Evolutionary conservation across 2,113 vertebrate species (phyloP).

Genomic region (Heteronetta atricapilla): DNA sequence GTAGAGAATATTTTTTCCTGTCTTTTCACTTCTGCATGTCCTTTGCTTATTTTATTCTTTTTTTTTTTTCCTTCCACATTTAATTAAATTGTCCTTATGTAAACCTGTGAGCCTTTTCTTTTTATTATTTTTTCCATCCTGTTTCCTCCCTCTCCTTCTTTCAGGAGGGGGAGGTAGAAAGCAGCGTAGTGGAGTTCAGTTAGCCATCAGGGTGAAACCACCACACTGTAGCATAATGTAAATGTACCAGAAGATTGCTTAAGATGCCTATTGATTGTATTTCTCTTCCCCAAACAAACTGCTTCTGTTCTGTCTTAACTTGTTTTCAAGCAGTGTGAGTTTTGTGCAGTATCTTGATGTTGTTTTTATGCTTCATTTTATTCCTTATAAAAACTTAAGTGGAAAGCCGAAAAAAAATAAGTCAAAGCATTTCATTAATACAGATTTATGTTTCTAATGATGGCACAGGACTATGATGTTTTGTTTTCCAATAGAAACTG

Average conservation of each 20-base stretch:
- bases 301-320: not conserved
- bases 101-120: no score
- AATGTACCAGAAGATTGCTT: not conserved
- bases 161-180: no score
- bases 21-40: no score
- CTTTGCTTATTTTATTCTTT: no score
- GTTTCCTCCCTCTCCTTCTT: no score
- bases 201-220: no score
- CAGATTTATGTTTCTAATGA: not conserved
- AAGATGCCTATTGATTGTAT: not conserved
- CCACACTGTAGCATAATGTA: not conserved
- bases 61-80: no score
- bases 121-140: no score
- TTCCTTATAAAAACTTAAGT: not conserved
- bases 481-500: not conserved
- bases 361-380: not conserved
- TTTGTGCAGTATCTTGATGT: not conserved
- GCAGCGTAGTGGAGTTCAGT: no score
- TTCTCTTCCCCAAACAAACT: not conserved
- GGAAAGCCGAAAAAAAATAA: not conserved
- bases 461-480: not conserved
- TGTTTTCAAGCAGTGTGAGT: not conserved
- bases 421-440: not conserved
- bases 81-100: no score
- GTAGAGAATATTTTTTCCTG: no score